Conservation (phyloP, 2,113 vertebrate species). For the Bucco capensis region DNA sequence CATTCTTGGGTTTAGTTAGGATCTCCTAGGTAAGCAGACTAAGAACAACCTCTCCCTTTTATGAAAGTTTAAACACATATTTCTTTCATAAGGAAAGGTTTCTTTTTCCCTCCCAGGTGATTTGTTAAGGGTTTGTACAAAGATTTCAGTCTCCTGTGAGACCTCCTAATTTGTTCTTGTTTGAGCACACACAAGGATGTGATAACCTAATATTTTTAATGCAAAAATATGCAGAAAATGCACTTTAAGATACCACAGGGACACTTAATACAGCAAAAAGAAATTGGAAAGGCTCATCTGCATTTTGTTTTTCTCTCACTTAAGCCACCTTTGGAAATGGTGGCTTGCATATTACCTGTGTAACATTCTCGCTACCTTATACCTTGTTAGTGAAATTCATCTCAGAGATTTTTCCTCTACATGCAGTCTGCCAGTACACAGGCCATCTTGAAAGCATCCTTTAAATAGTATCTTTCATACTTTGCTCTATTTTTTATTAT, state of each 20-base stretch:
- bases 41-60: background rate
- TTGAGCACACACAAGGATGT: slow-evolving; percentile 11
- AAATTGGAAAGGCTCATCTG: background rate
- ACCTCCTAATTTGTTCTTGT: slow-evolving; percentile 7
- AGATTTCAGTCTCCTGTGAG: slow-evolving; percentile 16
- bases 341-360: background rate
- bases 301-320: slow-evolving; percentile 34
- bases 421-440: background rate
- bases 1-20: background rate
- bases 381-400: slow-evolving; percentile 8
- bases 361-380: background rate
- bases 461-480: slow-evolving; percentile 7
- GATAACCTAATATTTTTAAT: slow-evolving; percentile 48
- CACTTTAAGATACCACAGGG: slow-evolving; percentile 12
- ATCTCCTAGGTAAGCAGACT: background rate
- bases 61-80: background rate
- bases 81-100: background rate
- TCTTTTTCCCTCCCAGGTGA: background rate
- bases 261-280: background rate
- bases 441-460: background rate
- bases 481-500: slow-evolving; percentile 36
- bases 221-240: slow-evolving; percentile 48
- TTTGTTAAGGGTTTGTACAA: slow-evolving; percentile 37
- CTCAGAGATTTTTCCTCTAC: background rate
- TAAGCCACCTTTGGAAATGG: background rate